Evolutionary conservation across 2,113 vertebrate species (phyloP).

Genomic region (Pluvialis apricaria): DNA sequence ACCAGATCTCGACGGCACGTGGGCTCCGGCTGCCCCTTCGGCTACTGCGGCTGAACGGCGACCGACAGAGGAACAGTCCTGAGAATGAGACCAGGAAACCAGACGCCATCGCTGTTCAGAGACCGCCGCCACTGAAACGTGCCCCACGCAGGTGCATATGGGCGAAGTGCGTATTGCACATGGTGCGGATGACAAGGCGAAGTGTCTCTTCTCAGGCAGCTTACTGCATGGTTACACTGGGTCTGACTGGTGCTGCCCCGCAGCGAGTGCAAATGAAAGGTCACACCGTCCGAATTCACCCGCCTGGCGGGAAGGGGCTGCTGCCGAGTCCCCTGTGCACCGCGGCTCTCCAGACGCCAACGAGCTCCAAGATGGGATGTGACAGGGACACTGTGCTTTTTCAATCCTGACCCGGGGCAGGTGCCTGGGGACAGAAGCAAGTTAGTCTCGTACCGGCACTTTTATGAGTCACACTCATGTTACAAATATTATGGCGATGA

Average conservation of each 20-base stretch:
- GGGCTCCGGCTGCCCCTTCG: background rate
- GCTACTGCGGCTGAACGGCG: fast-evolving
- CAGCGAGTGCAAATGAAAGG: background rate
- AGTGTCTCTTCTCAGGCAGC: background rate
- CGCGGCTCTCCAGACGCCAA: fast-evolving
- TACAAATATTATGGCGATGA: background rate
- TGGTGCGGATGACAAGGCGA: too few relatives aligned
- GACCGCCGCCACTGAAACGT: background rate
- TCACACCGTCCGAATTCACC: background rate
- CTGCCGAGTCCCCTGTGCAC: background rate
- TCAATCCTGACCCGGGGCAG: background rate
- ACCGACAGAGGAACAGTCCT: fast-evolving
- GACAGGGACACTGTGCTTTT: background rate
- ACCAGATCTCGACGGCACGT: fast-evolving
- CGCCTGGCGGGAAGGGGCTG: background rate
- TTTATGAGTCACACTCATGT: background rate
- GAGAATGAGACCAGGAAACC: background rate
- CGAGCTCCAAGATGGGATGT: fast-evolving
- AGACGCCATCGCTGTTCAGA: background rate
- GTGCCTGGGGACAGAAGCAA: background rate
- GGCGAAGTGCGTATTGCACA: too few relatives aligned
- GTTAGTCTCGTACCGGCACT: background rate
- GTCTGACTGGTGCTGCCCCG: background rate
- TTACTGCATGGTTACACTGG: background rate
- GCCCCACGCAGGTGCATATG: fast-evolving